A percentile compares a stretch with the other conserved stretches of the same genome.
These are phyloP conservation scores for Pseudochaenichthys georgianus DNA, from an alignment of 2,797 vertebrate genomes.

Conservation along the genomic window DNA sequence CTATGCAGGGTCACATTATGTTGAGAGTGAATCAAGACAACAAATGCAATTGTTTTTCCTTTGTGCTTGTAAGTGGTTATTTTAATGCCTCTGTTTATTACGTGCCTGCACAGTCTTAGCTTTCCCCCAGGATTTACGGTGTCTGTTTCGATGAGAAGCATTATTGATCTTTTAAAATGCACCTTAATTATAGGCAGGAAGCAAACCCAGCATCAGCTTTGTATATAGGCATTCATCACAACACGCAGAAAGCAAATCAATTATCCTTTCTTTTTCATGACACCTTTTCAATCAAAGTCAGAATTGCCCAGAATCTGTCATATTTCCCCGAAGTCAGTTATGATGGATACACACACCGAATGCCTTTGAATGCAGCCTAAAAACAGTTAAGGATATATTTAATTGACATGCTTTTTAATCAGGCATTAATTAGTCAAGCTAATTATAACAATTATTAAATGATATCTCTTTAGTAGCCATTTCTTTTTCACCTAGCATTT, in stretches of 20 bases:
- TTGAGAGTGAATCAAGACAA: neutral
- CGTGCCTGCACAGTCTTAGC: neutral
- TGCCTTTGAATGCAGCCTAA: slow-evolving; percentile 1
- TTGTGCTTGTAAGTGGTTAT: neutral
- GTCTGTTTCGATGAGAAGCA: slow-evolving; percentile 30
- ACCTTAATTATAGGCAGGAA: slow-evolving; percentile 39
- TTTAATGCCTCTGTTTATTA: slow-evolving; percentile 8
- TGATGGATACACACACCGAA: neutral
- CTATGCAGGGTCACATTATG: neutral
- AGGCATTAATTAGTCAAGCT: neutral
- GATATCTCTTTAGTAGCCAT: neutral
- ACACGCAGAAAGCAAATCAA: slow-evolving; percentile 39
- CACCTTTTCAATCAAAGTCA: slow-evolving; percentile 20
- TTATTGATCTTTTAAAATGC: slow-evolving; percentile 51
- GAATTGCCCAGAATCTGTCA: neutral
- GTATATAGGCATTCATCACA: slow-evolving; percentile 5
- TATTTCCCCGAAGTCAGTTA: slow-evolving; percentile 11
- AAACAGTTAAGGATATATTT: slow-evolving; percentile 3
- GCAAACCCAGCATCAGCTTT: slow-evolving; percentile 7
- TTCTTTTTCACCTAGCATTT: neutral
- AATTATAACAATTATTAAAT: neutral
- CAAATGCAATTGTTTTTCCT: neutral
- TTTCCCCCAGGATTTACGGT: slow-evolving; percentile 23
- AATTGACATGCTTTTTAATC: neutral
- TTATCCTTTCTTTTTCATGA: slow-evolving; percentile 32